A percentile compares a stretch with the other conserved stretches of the same genome.
Conservation (phyloP, 2,797 vertebrate species). For the Botia kubotai region DNA sequence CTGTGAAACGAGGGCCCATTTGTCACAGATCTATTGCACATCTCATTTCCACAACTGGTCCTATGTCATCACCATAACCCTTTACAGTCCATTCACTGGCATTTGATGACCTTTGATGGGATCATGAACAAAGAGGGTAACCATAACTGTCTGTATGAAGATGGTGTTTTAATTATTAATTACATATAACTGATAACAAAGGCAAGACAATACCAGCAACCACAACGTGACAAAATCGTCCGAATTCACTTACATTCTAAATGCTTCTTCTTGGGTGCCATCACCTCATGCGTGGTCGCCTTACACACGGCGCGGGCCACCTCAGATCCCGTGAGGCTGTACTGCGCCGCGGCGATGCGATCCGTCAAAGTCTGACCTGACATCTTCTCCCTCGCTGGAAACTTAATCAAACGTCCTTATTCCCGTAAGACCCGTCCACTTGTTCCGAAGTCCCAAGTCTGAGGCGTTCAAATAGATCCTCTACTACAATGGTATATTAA, state of each 20-base stretch:
- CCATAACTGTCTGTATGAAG: not conserved
- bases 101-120: slow-evolving; percentile 14
- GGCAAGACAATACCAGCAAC: not conserved
- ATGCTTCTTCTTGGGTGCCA: slow-evolving; percentile 98
- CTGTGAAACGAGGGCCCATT: slow-evolving; percentile 42
- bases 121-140: not conserved
- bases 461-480: slow-evolving; percentile 26
- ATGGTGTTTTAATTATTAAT: not conserved
- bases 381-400: slow-evolving; percentile 83
- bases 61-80: not conserved
- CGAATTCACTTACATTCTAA: slow-evolving; percentile 92
- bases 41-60: slow-evolving; percentile 19
- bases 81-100: slow-evolving; percentile 1
- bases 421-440: slow-evolving; percentile 47
- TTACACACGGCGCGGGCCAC: slow-evolving; percentile 96
- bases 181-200: not conserved
- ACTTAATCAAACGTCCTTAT: slow-evolving; percentile 65
- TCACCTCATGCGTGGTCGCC: slow-evolving; percentile 97
- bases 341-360: slow-evolving; percentile 98
- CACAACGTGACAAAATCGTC: not conserved
- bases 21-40: slow-evolving; percentile 21
- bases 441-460: slow-evolving; percentile 56
- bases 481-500: not conserved
- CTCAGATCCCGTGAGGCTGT: slow-evolving; percentile 96
- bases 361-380: slow-evolving; percentile 99